Evolutionary conservation across 2,113 vertebrate species (phyloP).

Genomic region (Oreochromis tanganicae): DNA sequence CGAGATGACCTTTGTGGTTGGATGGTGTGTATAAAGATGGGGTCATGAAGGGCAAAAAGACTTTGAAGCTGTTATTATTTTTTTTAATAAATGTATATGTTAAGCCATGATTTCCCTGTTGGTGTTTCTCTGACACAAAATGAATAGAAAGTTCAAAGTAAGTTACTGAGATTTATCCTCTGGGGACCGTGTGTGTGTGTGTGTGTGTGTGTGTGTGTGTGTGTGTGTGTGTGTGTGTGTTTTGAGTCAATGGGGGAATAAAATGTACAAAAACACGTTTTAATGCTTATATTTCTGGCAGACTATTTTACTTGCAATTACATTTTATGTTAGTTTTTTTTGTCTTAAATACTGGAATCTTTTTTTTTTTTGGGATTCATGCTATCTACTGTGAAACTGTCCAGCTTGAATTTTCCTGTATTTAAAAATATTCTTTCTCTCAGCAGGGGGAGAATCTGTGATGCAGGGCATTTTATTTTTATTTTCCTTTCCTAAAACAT

Average conservation of each 20-base stretch:
- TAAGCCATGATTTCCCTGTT: background rate
- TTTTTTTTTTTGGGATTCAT: background rate
- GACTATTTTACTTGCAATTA: constrained; percentile 1
- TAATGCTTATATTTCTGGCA: background rate
- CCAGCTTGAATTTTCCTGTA: background rate
- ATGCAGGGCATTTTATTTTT: background rate
- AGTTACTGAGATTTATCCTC: background rate
- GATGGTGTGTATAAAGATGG: background rate
- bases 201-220: background rate
- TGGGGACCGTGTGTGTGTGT: background rate
- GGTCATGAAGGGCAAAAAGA: background rate
- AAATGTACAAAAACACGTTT: background rate
- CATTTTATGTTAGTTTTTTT: background rate
- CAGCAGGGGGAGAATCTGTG: background rate
- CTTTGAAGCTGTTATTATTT: background rate
- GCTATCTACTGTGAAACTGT: background rate
- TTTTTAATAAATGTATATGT: background rate
- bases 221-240: fast-evolving
- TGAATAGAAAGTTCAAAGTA: background rate
- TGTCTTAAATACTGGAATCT: background rate
- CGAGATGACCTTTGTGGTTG: background rate
- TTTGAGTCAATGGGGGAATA: background rate
- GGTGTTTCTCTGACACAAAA: background rate
- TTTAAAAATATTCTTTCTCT: background rate
- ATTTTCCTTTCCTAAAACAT: background rate